Evolutionary conservation across 2,888 invertebrate species (phyloP).

Genomic region (Epistrophe eligans): DNA sequence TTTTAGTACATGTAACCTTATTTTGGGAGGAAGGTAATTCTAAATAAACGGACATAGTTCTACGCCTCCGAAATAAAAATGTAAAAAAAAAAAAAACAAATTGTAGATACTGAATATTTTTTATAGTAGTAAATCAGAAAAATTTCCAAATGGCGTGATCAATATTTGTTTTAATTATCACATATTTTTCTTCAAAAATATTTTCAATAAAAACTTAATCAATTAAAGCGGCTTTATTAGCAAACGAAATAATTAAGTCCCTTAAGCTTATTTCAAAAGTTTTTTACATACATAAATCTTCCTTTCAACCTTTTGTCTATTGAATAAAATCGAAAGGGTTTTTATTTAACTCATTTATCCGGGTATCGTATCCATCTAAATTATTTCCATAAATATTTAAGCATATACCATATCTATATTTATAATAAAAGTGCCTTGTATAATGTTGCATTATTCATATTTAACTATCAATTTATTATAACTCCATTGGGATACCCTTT

Average conservation of each 20-base stretch:
- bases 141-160: too few species aligned
- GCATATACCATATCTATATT: too few species aligned
- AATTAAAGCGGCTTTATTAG: not conserved
- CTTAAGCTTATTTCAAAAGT: not conserved
- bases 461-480: constrained; percentile 54
- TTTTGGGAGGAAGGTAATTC: too few species aligned
- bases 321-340: not conserved
- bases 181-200: too few species aligned
- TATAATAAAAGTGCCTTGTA: constrained; percentile 4
- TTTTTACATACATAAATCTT: too few species aligned
- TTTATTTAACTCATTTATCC: not conserved
- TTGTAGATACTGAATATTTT: too few species aligned
- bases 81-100: too few species aligned
- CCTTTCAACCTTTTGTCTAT: not conserved
- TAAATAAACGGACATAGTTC: too few species aligned
- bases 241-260: not conserved
- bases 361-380: not conserved
- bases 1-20: too few species aligned
- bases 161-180: too few species aligned
- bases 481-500: constrained; percentile 10
- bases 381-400: not conserved
- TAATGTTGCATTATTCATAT: constrained; percentile 36
- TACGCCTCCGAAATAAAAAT: too few species aligned
- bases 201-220: not conserved
- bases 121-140: too few species aligned